These are phyloP conservation scores for Diplodus puntazzo DNA, from an alignment of 2,797 vertebrate species.

Conservation along the genomic window DNA sequence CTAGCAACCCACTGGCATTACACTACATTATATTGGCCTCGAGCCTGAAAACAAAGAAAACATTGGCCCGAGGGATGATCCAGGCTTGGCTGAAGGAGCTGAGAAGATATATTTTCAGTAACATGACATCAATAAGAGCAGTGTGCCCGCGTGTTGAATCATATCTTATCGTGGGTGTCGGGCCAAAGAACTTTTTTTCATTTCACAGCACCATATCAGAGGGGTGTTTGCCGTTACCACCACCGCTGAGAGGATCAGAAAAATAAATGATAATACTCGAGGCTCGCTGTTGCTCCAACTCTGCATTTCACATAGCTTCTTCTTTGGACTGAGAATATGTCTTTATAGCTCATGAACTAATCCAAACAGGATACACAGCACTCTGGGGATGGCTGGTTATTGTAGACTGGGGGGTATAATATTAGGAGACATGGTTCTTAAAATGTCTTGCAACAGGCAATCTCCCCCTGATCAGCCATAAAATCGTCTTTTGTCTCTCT, in stretches of 20 bases:
- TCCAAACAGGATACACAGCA: constrained; percentile 36
- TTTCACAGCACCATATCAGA: constrained; percentile 44
- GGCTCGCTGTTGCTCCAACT: constrained; percentile 12
- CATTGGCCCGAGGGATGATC: constrained; percentile 65
- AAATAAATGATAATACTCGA: constrained; percentile 22
- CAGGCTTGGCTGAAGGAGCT: constrained; percentile 49
- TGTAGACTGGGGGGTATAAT: constrained; percentile 38
- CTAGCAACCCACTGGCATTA: constrained; percentile 64
- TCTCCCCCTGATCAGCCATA: constrained; percentile 53
- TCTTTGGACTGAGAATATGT: constrained; percentile 27
- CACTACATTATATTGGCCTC: constrained; percentile 61
- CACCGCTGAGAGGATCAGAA: constrained; percentile 36
- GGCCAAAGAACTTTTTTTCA: constrained; percentile 46
- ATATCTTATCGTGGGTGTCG: constrained; percentile 61
- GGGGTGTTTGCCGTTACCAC: constrained; percentile 40
- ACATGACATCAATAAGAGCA: constrained; percentile 70
- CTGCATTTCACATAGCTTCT: constrained; percentile 28
- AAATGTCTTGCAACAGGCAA: constrained; percentile 54
- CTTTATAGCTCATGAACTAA: constrained; percentile 49
- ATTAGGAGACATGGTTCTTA: constrained; percentile 63
- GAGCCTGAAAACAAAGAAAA: constrained; percentile 67
- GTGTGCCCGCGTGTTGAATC: constrained; percentile 59
- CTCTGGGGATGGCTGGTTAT: constrained; percentile 30
- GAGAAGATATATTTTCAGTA: constrained; percentile 72
- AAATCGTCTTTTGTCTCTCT: constrained; percentile 58